Conservation (phyloP, 2,888 invertebrate genomes). For the Lochmaea capreae region DNA sequence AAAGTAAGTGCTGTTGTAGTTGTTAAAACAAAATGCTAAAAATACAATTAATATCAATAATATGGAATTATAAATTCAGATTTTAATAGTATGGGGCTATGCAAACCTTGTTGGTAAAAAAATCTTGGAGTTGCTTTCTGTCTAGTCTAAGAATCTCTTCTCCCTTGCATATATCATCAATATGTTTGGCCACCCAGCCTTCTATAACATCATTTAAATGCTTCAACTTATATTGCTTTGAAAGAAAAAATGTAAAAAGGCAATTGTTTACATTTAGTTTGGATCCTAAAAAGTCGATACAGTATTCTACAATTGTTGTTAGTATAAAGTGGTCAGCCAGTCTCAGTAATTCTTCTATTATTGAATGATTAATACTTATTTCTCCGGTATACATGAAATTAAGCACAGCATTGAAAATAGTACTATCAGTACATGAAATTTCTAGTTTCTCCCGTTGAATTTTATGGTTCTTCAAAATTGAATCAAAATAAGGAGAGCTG, state of each 20-base stretch:
- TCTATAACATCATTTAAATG: slow-evolving; percentile 70
- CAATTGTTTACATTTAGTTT: slow-evolving; percentile 74
- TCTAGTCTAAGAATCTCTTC: slow-evolving; percentile 68
- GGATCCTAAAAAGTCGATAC: slow-evolving; percentile 73
- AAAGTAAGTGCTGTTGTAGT: slow-evolving; percentile 65
- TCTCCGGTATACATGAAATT: slow-evolving; percentile 76
- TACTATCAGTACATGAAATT: slow-evolving; percentile 70
- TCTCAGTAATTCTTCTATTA: slow-evolving; percentile 72
- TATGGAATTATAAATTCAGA: background rate
- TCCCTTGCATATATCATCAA: slow-evolving; percentile 69
- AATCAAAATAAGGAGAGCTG: slow-evolving; percentile 74
- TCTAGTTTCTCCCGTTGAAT: slow-evolving; percentile 69
- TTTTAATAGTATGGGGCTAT: background rate
- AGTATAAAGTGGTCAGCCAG: slow-evolving; percentile 74
- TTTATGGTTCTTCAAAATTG: slow-evolving; percentile 70
- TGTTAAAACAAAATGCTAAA: slow-evolving; percentile 62
- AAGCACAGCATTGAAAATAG: slow-evolving; percentile 70
- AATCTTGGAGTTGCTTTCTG: slow-evolving; percentile 66
- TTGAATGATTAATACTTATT: slow-evolving; percentile 70
- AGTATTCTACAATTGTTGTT: slow-evolving; percentile 71
- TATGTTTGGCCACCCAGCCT: slow-evolving; percentile 68
- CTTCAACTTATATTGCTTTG: slow-evolving; percentile 71
- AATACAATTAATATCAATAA: slow-evolving; percentile 26
- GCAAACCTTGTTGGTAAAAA: slow-evolving; percentile 68
- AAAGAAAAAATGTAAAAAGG: slow-evolving; percentile 71